phyloP scores from a whole-genome alignment of 2,113 vertebrate species.

The Bombycilla garrulus region DNA sequence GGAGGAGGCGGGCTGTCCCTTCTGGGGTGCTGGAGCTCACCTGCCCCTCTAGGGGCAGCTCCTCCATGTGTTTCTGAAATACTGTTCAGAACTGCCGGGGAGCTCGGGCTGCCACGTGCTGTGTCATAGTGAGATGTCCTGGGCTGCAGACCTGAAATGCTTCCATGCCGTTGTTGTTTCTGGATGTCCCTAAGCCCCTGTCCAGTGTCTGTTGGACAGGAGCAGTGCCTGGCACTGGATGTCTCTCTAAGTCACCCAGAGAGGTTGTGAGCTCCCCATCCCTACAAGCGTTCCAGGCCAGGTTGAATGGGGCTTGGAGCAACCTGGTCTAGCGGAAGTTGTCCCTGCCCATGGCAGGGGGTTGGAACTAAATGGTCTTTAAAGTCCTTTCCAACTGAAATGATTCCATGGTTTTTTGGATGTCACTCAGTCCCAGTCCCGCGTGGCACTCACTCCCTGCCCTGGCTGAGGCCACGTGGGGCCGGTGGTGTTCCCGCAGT shows the following conservation, averaged over 20 bases:
- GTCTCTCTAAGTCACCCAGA: not conserved
- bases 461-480: accelerated
- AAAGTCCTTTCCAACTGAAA: not conserved
- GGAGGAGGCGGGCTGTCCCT: not conserved
- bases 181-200: not conserved
- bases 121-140: accelerated
- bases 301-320: not conserved
- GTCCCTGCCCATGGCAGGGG: not conserved
- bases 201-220: not conserved
- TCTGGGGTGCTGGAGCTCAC: not conserved
- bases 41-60: not conserved
- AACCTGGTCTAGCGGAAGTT: not conserved
- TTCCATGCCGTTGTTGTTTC: not conserved
- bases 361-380: not conserved
- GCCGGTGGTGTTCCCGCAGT: not conserved
- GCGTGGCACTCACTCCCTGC: no score
- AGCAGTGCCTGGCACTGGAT: not conserved
- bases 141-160: not conserved
- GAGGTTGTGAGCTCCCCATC: not conserved
- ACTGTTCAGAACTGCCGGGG: not conserved
- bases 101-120: not conserved
- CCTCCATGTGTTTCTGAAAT: not conserved
- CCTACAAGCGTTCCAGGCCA: not conserved
- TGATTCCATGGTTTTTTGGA: not conserved
- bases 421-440: not conserved